Evolutionary conservation across 2,113 vertebrate species (phyloP).

Genomic region (Syrmaticus mikado): DNA sequence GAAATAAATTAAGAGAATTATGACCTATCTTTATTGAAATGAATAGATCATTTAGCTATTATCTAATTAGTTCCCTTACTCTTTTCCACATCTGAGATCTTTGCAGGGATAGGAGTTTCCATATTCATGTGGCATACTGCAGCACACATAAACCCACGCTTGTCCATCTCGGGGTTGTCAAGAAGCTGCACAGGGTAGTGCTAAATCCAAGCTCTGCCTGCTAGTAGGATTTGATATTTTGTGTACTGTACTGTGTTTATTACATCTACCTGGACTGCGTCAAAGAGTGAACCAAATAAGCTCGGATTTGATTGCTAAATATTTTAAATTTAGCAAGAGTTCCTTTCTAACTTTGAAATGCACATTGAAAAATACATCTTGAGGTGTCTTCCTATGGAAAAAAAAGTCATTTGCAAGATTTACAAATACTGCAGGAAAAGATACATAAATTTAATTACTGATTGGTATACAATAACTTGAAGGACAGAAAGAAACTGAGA

Average conservation of each 20-base stretch:
- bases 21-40: not conserved
- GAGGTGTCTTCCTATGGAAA: not conserved
- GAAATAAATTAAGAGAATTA: not conserved
- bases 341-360: not conserved
- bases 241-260: not conserved
- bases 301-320: not conserved
- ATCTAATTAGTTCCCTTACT: not conserved
- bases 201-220: not conserved
- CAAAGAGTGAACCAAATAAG: not conserved
- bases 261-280: not conserved
- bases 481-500: not conserved
- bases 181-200: not conserved
- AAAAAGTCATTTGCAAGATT: not conserved
- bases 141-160: not conserved
- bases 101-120: not conserved
- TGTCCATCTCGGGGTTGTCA: not conserved
- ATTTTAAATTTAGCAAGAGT: not conserved
- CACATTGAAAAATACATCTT: not conserved
- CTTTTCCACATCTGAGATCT: not conserved
- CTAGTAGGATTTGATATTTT: not conserved
- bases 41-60: not conserved
- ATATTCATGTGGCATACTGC: not conserved
- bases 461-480: not conserved
- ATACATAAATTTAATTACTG: not conserved
- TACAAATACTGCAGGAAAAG: not conserved